Evolutionary conservation across 2,113 vertebrate genomes (phyloP), one percentile per base, ranked within the genome.

Genomic region (Anser brachyrhynchus): DNA sequence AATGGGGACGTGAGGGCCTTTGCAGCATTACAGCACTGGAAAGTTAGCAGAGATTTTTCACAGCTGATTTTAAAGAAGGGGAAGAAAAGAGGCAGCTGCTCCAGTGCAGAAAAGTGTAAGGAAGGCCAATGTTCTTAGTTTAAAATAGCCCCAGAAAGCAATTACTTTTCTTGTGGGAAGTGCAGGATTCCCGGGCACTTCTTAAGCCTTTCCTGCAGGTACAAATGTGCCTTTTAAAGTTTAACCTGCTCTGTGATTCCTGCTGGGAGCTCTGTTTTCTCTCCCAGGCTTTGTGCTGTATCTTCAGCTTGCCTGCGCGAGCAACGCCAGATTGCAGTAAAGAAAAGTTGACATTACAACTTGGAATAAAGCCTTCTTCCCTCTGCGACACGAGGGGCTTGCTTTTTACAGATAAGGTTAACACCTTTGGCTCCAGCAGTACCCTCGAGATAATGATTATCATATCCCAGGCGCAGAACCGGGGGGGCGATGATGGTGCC

Each of bases 101-200:
- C 39, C 31, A n/a, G 58, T 37, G 35, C 71, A 41, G 76, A 11
- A 57, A 16, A 58, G 35, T 57, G 5, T 80, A 86, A 65, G 85
- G 88, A 93, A 87, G 55, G 55, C 59, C 9, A 4, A 23, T 31
- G 61, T 74, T 87, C 66, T 76, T 91, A 39, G 65, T 89, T 91
- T 96, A 89, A 94, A 97, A 95, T 82, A 85, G 75, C 89, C 84
- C 78, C 93, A 76, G 89, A 95, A 96, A 94, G 92, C 79, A 97
- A 94, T 94, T 92, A 81, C 72, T 73, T 33, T 91, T 93, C 90
- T 90, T 90, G 62, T 72, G 85, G 71, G 71, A 94, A 89, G 83
- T 80, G 54, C 58, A 94, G 65, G 39, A 85, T 95, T 91, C 86
- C 70, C 80, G 67, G 65, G 67, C 75, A 74, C 57, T 96, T 89